A percentile compares a stretch with the other conserved stretches of the same genome.
Conservation (phyloP, 2,888 invertebrate species). For the Eilema caniola region DNA sequence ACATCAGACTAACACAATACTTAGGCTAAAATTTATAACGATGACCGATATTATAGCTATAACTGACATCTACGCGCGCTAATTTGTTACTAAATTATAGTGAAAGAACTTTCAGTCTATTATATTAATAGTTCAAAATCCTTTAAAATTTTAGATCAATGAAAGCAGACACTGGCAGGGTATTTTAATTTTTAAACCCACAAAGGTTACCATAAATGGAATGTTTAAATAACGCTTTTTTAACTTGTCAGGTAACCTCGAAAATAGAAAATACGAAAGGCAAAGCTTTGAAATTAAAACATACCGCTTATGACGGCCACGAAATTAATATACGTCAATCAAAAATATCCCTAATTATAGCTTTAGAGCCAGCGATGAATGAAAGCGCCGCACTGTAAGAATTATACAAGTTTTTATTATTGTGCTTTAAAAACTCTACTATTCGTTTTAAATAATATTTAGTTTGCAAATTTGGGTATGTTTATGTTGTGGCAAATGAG, state of each 20-base stretch:
- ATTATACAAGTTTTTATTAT: constrained; percentile 5
- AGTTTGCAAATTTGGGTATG: neutral
- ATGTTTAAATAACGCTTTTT: neutral
- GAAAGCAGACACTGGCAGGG: neutral
- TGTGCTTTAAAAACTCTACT: neutral
- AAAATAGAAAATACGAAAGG: constrained; percentile 27
- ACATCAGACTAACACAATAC: too few relatives aligned
- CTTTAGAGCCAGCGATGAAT: constrained; percentile 30
- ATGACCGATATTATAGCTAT: too few relatives aligned
- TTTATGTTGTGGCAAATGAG: neutral
- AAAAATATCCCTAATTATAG: constrained; percentile 40
- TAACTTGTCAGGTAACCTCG: neutral
- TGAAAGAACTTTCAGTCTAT: too few relatives aligned
- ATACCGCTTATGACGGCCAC: constrained; percentile 33
- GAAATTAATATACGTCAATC: constrained; percentile 58
- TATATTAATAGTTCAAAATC: too few relatives aligned
- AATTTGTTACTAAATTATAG: too few relatives aligned
- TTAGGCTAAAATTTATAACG: too few relatives aligned
- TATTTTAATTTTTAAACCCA: neutral
- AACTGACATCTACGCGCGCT: too few relatives aligned
- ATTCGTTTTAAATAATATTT: too few relatives aligned
- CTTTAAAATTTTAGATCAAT: neutral
- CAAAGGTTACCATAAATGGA: neutral
- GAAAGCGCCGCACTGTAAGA: constrained; percentile 28
- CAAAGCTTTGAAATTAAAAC: constrained; percentile 41